A percentile compares a stretch with the other conserved stretches of the same genome.
Evolutionary conservation across 2,113 vertebrate genomes (phyloP).

Genomic region (Suricata suricatta): DNA sequence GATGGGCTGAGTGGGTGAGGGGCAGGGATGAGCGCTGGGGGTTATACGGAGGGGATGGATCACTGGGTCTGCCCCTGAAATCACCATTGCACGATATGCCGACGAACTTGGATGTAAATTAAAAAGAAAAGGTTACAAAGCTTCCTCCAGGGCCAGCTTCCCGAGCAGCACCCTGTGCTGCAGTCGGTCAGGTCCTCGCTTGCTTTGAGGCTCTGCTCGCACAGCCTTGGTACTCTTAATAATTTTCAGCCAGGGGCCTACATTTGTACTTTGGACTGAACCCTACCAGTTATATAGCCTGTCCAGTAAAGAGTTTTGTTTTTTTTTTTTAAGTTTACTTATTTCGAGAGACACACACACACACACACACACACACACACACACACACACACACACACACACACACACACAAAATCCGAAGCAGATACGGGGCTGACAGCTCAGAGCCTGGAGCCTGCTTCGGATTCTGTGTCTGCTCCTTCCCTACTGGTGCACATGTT

Average conservation of each 20-base stretch:
- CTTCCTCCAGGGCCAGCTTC: no score
- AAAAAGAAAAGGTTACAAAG: not conserved
- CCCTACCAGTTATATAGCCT: not conserved
- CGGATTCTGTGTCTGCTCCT: no score
- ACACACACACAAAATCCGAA: not conserved
- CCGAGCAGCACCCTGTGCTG: fast-evolving
- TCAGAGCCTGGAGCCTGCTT: no score
- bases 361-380: not conserved
- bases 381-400: not conserved
- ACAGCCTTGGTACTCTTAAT: not conserved
- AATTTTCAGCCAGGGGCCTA: not conserved
- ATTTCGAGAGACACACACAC: not conserved
- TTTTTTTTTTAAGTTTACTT: not conserved
- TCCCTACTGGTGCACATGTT: no score
- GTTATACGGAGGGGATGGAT: no score
- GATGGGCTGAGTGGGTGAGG: no score
- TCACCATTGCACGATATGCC: no score
- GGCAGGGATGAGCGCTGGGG: no score
- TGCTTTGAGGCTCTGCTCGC: not conserved
- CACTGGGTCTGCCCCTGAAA: no score
- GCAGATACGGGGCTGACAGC: not conserved
- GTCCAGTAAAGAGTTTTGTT: not conserved
- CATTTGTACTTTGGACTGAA: not conserved
- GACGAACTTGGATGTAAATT: no score
- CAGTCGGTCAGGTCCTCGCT: fast-evolving